Conservation (phyloP, 2,797 vertebrate species). For the Dendrocincla fuliginosa region DNA sequence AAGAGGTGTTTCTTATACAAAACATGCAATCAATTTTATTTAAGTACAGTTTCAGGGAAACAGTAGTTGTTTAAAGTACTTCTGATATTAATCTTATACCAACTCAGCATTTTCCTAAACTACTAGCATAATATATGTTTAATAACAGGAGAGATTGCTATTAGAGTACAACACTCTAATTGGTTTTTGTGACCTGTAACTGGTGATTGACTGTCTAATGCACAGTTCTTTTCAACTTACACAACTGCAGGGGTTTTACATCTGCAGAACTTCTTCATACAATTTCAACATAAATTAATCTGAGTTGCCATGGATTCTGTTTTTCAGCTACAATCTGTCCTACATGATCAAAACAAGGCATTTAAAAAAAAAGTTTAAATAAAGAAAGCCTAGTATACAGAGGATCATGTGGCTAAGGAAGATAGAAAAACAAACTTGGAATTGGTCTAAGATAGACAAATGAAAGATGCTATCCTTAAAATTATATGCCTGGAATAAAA, state of each 20-base stretch:
- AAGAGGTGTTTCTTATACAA: background rate
- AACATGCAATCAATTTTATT: background rate
- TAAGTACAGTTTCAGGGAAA: background rate
- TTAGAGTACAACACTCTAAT: background rate
- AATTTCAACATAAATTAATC: conserved; percentile 11
- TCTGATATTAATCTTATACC: background rate
- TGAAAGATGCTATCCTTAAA: background rate
- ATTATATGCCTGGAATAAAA: background rate
- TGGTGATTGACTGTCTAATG: background rate
- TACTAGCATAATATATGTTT: background rate
- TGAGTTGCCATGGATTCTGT: background rate
- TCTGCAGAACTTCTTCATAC: background rate
- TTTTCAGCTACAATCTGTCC: background rate
- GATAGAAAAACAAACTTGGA: background rate
- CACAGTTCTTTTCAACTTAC: background rate
- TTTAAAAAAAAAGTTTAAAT: background rate
- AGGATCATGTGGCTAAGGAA: background rate
- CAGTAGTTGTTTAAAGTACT: background rate
- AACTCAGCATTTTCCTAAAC: background rate
- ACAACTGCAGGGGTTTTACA: background rate
- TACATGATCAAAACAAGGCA: background rate
- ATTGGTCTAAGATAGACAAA: background rate
- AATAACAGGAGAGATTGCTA: background rate
- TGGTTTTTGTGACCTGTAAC: background rate
- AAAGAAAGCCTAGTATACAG: background rate